Percentiles rank a stretch among this genome's conserved stretches.
These are phyloP conservation scores for Vicugna pacos DNA, from an alignment of 2,113 vertebrate species.

Conservation along the genomic window DNA sequence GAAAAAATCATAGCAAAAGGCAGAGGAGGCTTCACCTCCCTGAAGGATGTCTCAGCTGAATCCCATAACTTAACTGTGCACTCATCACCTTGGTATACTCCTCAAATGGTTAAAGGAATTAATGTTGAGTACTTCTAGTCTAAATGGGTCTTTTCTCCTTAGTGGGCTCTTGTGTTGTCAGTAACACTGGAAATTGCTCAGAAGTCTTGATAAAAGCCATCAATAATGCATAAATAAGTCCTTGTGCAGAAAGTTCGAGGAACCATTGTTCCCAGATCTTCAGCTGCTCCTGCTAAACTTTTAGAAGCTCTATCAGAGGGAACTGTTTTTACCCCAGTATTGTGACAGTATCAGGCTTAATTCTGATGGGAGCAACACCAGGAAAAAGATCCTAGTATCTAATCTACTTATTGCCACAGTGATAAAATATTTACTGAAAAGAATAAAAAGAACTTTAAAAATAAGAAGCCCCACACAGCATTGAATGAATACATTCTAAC, in stretches of 20 bases:
- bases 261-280: neutral
- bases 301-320: neutral
- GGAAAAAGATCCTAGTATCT: neutral
- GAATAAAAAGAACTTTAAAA: conserved; percentile 17
- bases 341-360: neutral
- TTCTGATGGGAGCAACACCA: neutral
- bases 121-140: neutral
- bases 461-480: neutral
- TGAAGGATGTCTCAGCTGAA: neutral
- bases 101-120: neutral
- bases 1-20: neutral
- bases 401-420: neutral
- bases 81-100: neutral
- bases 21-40: neutral
- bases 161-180: neutral
- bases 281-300: neutral
- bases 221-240: neutral
- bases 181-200: neutral
- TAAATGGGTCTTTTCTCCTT: neutral
- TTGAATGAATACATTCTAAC: neutral
- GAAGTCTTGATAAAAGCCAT: neutral
- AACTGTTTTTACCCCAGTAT: neutral
- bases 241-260: neutral
- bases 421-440: neutral
- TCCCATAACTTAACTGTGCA: neutral